Evolutionary conservation across 1,140 invertebrate species (phyloP), one percentile per base, ranked within the genome.

Genomic region (Centruroides sculpturatus): DNA sequence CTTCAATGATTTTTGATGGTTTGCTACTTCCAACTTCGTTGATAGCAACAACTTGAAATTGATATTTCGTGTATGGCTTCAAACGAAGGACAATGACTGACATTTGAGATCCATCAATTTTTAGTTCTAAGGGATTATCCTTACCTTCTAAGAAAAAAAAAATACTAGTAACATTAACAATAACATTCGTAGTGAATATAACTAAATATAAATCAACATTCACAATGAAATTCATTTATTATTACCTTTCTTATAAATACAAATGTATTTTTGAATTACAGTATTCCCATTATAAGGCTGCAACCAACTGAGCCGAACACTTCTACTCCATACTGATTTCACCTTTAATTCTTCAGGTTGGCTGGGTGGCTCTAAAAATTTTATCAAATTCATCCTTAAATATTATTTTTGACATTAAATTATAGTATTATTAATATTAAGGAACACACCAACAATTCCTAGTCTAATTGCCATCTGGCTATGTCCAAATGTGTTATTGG

Each of bases 211-310:
- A 23, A 23, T 23, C 23, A 23, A 23, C 23, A 2, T 23, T 23
- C 2, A 6, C 3, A 6, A 41, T 8, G 41, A 41, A 6, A 8
- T 3, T 41, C 8, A 41, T 6, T 41, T 41, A 23, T 23, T 23
- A 23, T 6, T 3, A 41, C 41, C 41, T 41, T 41, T 41, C 5
- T 41, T 41, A 41, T 41, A 41, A 41, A 41, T 6, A 41, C 5
- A 6, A 41, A 41, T 8, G 72, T 93, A 97, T 69, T 85, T 82
- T 66, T 85, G 89, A 65, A 98, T 88, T 0, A 85, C 85, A n/a
- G 88, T 91, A 73, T 96, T 95, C 64, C 93, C 93, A 72, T 94
- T 87, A 73, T 93, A 96, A 47, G 68, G 69, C 57, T 87, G 83
- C 35, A 84, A 85, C 92, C 93, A 98, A 9, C 86, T 86, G 3